These are phyloP conservation scores for Pavo muticus DNA, from an alignment of 2,113 vertebrate species.

Conservation along the genomic window DNA sequence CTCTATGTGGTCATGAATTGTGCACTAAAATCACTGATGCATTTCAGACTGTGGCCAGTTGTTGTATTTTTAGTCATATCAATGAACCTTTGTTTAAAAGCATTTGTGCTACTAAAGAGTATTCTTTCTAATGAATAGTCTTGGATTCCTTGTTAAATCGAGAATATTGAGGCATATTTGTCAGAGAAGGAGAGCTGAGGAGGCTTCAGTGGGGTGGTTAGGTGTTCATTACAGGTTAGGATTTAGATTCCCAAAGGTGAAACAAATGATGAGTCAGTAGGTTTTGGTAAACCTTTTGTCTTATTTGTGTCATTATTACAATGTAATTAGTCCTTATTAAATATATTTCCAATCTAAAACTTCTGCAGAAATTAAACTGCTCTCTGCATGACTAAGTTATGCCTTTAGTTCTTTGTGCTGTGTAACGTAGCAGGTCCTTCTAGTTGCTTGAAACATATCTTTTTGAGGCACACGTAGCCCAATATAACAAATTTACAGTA, in stretches of 20 bases:
- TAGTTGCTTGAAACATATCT: background rate
- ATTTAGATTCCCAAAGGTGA: background rate
- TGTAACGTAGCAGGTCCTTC: background rate
- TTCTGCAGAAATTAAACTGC: background rate
- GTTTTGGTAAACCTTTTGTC: background rate
- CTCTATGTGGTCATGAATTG: background rate
- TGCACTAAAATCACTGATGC: background rate
- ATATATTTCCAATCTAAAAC: background rate
- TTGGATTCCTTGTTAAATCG: background rate
- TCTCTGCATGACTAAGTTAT: background rate
- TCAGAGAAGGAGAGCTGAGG: background rate
- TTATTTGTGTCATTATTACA: background rate
- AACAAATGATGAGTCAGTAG: background rate
- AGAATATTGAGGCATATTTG: background rate
- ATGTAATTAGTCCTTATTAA: background rate
- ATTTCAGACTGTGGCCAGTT: background rate
- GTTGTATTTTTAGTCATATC: background rate
- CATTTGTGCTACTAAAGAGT: background rate
- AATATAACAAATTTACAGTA: background rate
- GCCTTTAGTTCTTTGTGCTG: background rate
- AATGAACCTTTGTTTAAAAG: background rate
- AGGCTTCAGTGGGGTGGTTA: background rate
- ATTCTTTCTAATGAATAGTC: background rate
- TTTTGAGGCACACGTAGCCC: background rate
- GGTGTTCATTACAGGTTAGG: background rate